A percentile compares a stretch with the other conserved stretches of the same genome.
Conservation (phyloP, 2,888 invertebrate genomes). For the Melangyna quadrimaculata region DNA sequence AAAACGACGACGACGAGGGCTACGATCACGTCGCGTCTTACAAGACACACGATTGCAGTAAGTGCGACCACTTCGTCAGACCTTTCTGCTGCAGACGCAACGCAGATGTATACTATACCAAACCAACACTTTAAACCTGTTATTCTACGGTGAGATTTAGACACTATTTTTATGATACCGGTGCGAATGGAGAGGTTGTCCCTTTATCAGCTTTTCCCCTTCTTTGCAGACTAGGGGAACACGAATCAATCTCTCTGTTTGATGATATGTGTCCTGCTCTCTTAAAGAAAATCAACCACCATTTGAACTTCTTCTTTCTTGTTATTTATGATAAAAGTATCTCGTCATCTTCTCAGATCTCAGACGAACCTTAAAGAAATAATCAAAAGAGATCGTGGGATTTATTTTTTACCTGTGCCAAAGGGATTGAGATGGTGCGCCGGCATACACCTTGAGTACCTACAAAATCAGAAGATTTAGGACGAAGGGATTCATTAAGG, state of each 20-base stretch:
- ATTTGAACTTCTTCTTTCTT: slow-evolving; percentile 15
- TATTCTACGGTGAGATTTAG: slow-evolving; percentile 37
- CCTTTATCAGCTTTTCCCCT: slow-evolving; percentile 15
- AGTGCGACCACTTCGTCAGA: slow-evolving; percentile 45
- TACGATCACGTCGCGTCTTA: slow-evolving; percentile 5
- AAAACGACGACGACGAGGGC: slow-evolving; percentile 26
- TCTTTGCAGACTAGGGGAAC: slow-evolving; percentile 48
- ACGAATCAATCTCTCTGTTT: slow-evolving; percentile 25
- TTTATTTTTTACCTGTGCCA: slow-evolving; percentile 57
- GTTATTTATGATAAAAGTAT: slow-evolving; percentile 35
- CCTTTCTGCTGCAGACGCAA: slow-evolving; percentile 28
- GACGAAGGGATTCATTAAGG: slow-evolving; percentile 80
- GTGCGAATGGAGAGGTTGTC: slow-evolving; percentile 31
- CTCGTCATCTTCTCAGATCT: slow-evolving; percentile 36
- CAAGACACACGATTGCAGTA: slow-evolving; percentile 44
- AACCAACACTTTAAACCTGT: slow-evolving; percentile 55
- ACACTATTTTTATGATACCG: background rate
- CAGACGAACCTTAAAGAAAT: slow-evolving; percentile 18
- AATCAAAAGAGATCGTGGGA: slow-evolving; percentile 65
- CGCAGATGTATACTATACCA: slow-evolving; percentile 62
- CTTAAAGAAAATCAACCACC: slow-evolving; percentile 16
- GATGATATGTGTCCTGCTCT: slow-evolving; percentile 16
- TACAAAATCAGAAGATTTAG: slow-evolving; percentile 67
- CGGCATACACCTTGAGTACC: slow-evolving; percentile 41
- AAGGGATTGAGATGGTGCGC: slow-evolving; percentile 50